phyloP scores from a whole-genome alignment of 2,797 vertebrate genomes.

The Tangara arthus region DNA sequence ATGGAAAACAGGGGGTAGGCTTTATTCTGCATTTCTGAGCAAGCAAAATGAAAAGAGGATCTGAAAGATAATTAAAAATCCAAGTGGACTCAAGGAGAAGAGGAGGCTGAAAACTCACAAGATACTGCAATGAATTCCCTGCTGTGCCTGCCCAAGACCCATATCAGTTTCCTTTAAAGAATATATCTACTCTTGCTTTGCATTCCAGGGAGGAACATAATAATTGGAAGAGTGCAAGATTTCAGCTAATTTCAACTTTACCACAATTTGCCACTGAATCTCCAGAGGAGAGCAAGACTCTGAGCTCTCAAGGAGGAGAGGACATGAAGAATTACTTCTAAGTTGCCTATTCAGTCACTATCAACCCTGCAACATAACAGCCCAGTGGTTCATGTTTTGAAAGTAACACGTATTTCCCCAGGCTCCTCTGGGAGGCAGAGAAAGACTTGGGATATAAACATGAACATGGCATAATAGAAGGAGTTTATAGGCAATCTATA shows the following conservation, averaged over 20 bases:
- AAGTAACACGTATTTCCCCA: neutral
- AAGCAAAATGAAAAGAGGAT: conserved; percentile 36
- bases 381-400: neutral
- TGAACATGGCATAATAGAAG: neutral
- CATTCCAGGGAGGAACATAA: neutral
- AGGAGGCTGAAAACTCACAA: conserved; percentile 20
- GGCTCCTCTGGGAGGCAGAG: neutral
- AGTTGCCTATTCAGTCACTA: neutral
- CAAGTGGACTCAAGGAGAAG: conserved; percentile 2
- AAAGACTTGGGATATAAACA: conserved; percentile 5
- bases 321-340: conserved; percentile 15
- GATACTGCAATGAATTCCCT: neutral
- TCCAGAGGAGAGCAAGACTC: conserved; percentile 10
- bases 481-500: neutral
- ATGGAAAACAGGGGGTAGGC: conserved; percentile 30
- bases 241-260: conserved; percentile 45
- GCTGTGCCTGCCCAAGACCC: neutral
- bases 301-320: conserved; percentile 8
- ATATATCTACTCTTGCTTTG: neutral
- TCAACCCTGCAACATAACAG: neutral
- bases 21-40: conserved; percentile 45
- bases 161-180: neutral
- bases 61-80: conserved; percentile 62
- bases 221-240: neutral
- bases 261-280: conserved; percentile 22